Base-by-base conservation (phyloP, 2,888 invertebrate species). In the Noctua janthina region DNA sequence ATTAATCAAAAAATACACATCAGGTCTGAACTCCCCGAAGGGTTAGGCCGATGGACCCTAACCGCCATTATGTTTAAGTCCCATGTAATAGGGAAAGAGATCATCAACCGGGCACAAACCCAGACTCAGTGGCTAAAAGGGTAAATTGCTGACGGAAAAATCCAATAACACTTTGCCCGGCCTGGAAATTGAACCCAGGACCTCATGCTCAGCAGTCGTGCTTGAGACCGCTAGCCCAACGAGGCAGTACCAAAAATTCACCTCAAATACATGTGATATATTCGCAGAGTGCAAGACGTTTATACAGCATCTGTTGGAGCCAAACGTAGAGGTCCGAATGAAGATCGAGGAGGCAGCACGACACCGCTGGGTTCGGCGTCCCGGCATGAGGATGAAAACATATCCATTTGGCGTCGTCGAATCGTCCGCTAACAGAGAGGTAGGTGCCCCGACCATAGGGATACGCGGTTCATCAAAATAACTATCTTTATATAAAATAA, bases 281-380 rank as follows among this genome's bases (percentile, higher is more conserved):
- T 77, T 68, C 11, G 11, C 90, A 96, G 96, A 96, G 84, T 97
- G 96, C 92, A 96, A 94, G 88, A 92, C 92, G 56, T 96, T 98
- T 91, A 94, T 98, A 84, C 96, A 95, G 77, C 96, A 97, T 71
- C 93, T 98, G 46, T 91, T 98, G 84, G 96, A 97, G 80, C 97
- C 97, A 0, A 97, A 97, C 86, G 96, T 97, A 69, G 93, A 96
- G 70, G 95, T 95, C 75, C 95, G 98, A 35, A 97, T 98, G 93
- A 96, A 96, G 83, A 97, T 97, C 51, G 96, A 96, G 76, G 97
- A 98, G 88, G 96, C 98, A 54, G 92, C 97, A 76, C 94, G 95
- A 2, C 97, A 98, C 93, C 97, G 97, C 73, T 98, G 98, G 98
- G 93, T 98, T 70, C 96, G 97, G 68, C 94, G 96, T 56, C 97